Conservation (phyloP, 2,113 vertebrate species). For the Pleuronectes platessa region DNA sequence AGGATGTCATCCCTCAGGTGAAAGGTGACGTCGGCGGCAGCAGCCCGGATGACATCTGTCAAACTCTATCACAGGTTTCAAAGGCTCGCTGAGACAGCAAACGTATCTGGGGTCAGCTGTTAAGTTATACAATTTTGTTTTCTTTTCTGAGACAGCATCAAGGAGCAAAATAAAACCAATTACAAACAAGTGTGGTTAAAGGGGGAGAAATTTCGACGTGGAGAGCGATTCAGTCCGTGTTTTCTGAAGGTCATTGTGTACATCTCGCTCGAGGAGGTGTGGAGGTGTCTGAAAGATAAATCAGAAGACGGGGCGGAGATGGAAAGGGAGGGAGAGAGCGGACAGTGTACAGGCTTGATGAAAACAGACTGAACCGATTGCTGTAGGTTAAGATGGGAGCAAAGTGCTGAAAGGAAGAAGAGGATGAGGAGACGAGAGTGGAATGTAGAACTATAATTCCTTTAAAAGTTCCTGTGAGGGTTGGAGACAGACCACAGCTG, state of each 20-base stretch:
- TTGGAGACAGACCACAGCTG: slow-evolving; percentile 9
- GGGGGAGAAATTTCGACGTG: not conserved
- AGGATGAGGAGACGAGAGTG: not conserved
- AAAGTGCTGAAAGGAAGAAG: slow-evolving; percentile 15
- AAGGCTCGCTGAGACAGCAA: slow-evolving; percentile 47
- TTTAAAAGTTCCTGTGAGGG: slow-evolving; percentile 2
- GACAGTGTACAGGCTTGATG: slow-evolving; percentile 54
- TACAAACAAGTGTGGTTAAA: slow-evolving; percentile 27
- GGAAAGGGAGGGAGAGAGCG: slow-evolving; percentile 9
- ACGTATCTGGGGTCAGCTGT: slow-evolving; percentile 30
- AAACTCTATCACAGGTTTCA: slow-evolving; percentile 53
- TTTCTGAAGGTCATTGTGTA: slow-evolving; percentile 47
- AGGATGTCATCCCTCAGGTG: slow-evolving; percentile 59
- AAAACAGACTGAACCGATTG: slow-evolving; percentile 34
- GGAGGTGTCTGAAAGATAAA: slow-evolving; percentile 24
- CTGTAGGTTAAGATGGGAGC: slow-evolving; percentile 16
- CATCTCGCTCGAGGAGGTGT: slow-evolving; percentile 15
- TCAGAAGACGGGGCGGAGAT: slow-evolving; percentile 26
- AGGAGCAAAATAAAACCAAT: slow-evolving; percentile 30
- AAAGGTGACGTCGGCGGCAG: slow-evolving; percentile 55
- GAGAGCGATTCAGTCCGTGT: not conserved
- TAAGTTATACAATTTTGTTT: slow-evolving; percentile 9
- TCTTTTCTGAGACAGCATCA: slow-evolving; percentile 15
- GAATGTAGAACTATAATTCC: not conserved
- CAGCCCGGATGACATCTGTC: slow-evolving; percentile 66